phyloP scores from a whole-genome alignment of 2,797 vertebrate genomes.

The Eulemur mongoz region DNA sequence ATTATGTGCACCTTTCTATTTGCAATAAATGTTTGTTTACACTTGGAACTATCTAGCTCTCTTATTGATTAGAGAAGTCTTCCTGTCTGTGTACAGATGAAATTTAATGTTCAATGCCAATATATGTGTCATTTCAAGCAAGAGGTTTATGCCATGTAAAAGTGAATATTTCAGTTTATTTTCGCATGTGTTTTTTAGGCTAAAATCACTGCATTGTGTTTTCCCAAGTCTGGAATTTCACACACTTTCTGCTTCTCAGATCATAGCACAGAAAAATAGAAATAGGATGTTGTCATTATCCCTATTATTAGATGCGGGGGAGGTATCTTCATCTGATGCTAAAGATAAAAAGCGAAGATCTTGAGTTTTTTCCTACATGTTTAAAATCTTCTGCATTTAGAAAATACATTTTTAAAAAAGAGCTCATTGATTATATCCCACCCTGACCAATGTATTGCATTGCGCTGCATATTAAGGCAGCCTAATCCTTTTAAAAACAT shows the following conservation, averaged over 20 bases:
- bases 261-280: background rate
- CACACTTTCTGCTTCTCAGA: background rate
- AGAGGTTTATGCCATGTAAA: background rate
- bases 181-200: background rate
- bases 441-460: background rate
- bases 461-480: background rate
- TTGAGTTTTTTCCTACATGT: background rate
- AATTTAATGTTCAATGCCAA: background rate
- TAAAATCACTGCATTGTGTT: background rate
- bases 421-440: background rate
- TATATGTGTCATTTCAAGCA: background rate
- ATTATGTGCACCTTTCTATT: background rate
- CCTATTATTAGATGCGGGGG: background rate
- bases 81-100: background rate
- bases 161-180: background rate
- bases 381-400: slow-evolving; percentile 7
- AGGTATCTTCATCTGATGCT: background rate
- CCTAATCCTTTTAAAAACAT: background rate
- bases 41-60: background rate
- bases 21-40: background rate
- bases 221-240: background rate
- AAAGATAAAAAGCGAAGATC: background rate
- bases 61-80: background rate
- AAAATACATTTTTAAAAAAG: background rate
- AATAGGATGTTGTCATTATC: background rate